Conservation (phyloP, 2,888 invertebrate genomes). For the Amiota minor region DNA sequence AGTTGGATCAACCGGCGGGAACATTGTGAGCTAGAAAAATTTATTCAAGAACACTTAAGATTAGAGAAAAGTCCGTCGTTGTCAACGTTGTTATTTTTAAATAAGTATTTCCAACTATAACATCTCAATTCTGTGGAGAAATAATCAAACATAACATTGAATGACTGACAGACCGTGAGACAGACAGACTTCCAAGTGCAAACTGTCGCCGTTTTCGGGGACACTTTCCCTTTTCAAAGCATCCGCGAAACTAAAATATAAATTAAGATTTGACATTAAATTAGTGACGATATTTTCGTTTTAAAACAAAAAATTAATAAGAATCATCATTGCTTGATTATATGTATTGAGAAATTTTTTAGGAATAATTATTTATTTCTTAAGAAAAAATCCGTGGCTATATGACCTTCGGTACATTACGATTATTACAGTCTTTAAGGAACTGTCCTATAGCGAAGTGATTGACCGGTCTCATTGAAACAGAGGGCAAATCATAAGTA, state of each 20-base stretch:
- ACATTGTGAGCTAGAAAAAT: conserved; percentile 31
- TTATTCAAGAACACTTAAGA: conserved; percentile 38
- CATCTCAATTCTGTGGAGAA: conserved; percentile 51
- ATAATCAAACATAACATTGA: too few relatives aligned
- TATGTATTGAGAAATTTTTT: neutral
- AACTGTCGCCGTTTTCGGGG: conserved; percentile 45
- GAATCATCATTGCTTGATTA: neutral
- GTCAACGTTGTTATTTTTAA: conserved; percentile 60
- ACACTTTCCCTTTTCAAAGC: conserved; percentile 36
- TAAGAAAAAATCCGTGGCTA: too few relatives aligned
- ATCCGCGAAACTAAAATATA: conserved; percentile 21
- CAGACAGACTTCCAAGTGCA: conserved; percentile 59
- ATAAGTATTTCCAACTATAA: conserved; percentile 42
- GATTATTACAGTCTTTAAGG: too few relatives aligned
- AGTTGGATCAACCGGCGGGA: conserved; percentile 16
- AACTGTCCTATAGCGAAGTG: too few relatives aligned
- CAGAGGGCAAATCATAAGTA: too few relatives aligned
- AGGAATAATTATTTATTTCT: neutral
- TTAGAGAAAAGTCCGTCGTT: conserved; percentile 49
- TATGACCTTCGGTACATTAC: too few relatives aligned
- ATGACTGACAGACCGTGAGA: conserved; percentile 29
- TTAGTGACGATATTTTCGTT: neutral
- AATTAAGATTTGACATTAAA: neutral
- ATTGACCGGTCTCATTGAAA: too few relatives aligned
- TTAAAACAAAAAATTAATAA: too few relatives aligned